These are phyloP conservation scores for Leiothrix lutea DNA, from an alignment of 2,113 vertebrate species.

Conservation along the genomic window DNA sequence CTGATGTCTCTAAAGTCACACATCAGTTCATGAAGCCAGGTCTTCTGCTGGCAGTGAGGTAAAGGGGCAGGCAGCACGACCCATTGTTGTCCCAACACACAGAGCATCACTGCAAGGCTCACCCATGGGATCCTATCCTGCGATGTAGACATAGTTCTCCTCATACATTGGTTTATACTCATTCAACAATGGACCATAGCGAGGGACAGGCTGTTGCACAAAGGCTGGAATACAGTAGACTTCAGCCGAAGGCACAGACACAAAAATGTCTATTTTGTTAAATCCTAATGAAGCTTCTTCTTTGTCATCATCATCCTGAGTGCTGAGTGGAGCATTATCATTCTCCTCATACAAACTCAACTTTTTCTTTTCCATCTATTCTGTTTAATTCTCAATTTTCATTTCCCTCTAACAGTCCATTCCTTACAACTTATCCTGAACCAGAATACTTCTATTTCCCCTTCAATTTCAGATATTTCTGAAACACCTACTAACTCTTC, in stretches of 20 bases:
- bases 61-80: not conserved
- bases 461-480: constrained; percentile 12
- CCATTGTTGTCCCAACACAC: not conserved
- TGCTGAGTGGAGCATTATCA: not conserved
- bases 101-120: not conserved
- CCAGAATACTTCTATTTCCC: not conserved
- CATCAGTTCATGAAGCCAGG: not conserved
- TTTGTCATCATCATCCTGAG: not conserved
- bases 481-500: constrained; percentile 35
- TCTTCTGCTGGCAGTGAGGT: not conserved
- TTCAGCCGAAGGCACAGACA: not conserved
- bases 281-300: not conserved
- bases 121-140: not conserved
- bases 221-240: not conserved
- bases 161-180: not conserved
- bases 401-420: not conserved
- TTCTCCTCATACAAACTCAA: not conserved
- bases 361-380: not conserved
- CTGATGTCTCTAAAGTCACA: not conserved
- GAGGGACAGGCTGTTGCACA: not conserved
- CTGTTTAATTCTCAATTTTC: not conserved
- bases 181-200: fast-evolving
- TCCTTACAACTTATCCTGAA: not conserved
- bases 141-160: not conserved
- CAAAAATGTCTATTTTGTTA: not conserved